Conservation (phyloP, 2,888 invertebrate genomes). For the Coremacera marginata region DNA sequence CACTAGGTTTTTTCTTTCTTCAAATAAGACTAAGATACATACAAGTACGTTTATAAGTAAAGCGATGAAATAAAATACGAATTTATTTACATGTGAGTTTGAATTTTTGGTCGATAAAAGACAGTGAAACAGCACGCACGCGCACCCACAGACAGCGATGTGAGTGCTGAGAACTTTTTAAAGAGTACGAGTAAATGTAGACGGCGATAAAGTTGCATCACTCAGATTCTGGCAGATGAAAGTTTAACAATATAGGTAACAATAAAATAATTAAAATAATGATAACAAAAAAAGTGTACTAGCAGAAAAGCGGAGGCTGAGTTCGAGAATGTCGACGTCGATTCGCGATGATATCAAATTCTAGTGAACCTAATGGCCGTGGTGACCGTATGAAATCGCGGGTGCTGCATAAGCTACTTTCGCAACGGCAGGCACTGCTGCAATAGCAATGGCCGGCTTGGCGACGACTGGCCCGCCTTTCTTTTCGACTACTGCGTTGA, state of each 20-base stretch:
- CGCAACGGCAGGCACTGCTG: slow-evolving; percentile 54
- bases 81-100: slow-evolving; percentile 14
- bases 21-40: slow-evolving; percentile 13
- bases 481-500: slow-evolving; percentile 78
- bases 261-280: slow-evolving; percentile 11
- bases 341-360: background rate
- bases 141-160: background rate
- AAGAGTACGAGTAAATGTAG: slow-evolving; percentile 3
- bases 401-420: slow-evolving; percentile 60
- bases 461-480: slow-evolving; percentile 53
- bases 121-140: slow-evolving; percentile 4
- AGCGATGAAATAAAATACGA: slow-evolving; percentile 12
- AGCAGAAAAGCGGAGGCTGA: background rate
- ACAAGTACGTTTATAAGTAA: background rate
- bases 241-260: slow-evolving; percentile 39
- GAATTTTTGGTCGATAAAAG: background rate
- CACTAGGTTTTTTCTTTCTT: slow-evolving; percentile 11
- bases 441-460: slow-evolving; percentile 53
- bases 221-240: background rate
- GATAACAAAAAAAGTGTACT: background rate
- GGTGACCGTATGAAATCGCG: slow-evolving; percentile 53
- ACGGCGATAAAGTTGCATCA: slow-evolving; percentile 5
- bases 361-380: slow-evolving; percentile 13
- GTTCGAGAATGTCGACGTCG: slow-evolving; percentile 19
- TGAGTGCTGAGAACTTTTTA: background rate